Conservation (phyloP, 1,140 invertebrate species). For the Drosophila melanogaster region Release_6_plus_ISO1_MT NT_033777.3:11692001-11692500, state of each 20-base stretch:
- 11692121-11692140: slow-evolving; percentile 56
- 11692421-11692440: slow-evolving; percentile 8
- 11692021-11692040: background rate
- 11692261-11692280: slow-evolving; percentile 18
- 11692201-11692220: slow-evolving; percentile 79
- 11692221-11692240: slow-evolving; percentile 37
- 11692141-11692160: slow-evolving; percentile 43
- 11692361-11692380: slow-evolving; percentile 62
- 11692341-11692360: slow-evolving; percentile 6
- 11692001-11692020: slow-evolving; percentile 13
- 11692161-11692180: slow-evolving; percentile 38
- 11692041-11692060: background rate
- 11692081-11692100: slow-evolving; percentile 50
- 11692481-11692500: slow-evolving; percentile 22
- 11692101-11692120: slow-evolving; percentile 57
- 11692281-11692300: slow-evolving; percentile 14
- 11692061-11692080: slow-evolving; percentile 3
- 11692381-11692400: slow-evolving; percentile 17
- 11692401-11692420: slow-evolving; percentile 22
- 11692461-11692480: slow-evolving; percentile 68
- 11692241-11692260: slow-evolving; percentile 1
- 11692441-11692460: slow-evolving; percentile 69
- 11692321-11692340: slow-evolving; percentile 27
- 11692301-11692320: slow-evolving; percentile 29
- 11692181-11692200: slow-evolving; percentile 63